phyloP scores from a whole-genome alignment of 2,797 vertebrate genomes.

The Cyprinella venusta region DNA sequence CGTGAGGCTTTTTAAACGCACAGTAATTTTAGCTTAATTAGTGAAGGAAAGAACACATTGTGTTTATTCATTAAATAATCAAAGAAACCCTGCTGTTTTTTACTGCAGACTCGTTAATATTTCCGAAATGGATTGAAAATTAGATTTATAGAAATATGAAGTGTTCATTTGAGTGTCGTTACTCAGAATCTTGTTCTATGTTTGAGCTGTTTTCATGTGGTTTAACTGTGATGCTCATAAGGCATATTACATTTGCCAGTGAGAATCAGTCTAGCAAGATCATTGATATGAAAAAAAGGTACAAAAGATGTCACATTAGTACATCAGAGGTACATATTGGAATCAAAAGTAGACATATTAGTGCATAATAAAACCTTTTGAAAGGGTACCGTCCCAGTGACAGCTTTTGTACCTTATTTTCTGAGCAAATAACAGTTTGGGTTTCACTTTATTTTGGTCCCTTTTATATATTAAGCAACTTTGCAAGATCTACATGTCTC shows the following conservation, averaged over 20 bases:
- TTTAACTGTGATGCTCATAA: not conserved
- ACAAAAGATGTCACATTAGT: no score
- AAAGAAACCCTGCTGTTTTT: slow-evolving; percentile 33
- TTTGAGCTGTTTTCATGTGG: not conserved
- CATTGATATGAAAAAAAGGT: not conserved
- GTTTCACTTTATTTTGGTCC: no score
- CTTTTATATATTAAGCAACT: no score
- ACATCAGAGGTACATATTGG: no score
- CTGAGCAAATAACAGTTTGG: no score
- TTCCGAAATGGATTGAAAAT: slow-evolving; percentile 14
- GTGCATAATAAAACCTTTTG: no score
- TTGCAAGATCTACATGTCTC: no score
- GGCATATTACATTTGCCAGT: not conserved
- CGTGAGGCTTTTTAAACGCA: slow-evolving; percentile 48
- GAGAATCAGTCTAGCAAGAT: not conserved
- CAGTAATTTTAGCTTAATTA: slow-evolving; percentile 58
- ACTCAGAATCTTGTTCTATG: not conserved
- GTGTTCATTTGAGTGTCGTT: not conserved
- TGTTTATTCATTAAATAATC: slow-evolving; percentile 53
- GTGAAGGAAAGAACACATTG: slow-evolving; percentile 30
- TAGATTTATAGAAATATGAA: slow-evolving; percentile 8
- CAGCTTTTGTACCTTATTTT: no score
- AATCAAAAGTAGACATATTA: no score
- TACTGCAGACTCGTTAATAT: slow-evolving; percentile 27
- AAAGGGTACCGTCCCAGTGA: no score